A percentile compares a stretch with the other conserved stretches of the same genome.
phyloP scores from a whole-genome alignment of 2,113 vertebrate genomes.

The Scartelaos histophorus region DNA sequence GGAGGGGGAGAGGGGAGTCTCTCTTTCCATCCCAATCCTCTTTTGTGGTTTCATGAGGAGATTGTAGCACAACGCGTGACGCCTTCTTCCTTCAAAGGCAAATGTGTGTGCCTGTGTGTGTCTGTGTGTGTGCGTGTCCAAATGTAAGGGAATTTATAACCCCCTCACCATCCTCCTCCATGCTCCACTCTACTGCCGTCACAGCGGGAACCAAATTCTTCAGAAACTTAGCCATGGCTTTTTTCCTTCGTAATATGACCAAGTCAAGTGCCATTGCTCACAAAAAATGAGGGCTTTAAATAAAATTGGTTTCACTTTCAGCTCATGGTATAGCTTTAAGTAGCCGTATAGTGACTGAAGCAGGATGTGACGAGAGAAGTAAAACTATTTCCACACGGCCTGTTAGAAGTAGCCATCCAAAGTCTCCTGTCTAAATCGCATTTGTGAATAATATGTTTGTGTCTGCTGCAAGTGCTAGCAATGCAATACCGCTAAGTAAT shows the following conservation, averaged over 20 bases:
- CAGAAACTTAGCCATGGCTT: constrained; percentile 20
- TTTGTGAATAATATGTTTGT: constrained; percentile 69
- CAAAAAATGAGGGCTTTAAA: constrained; percentile 15
- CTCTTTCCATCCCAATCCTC: constrained; percentile 51
- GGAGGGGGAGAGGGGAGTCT: constrained; percentile 14
- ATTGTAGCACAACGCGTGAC: constrained; percentile 54
- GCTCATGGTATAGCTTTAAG: constrained; percentile 5
- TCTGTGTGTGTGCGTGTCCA: constrained; percentile 34
- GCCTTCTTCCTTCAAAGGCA: constrained; percentile 46
- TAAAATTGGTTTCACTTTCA: constrained; percentile 27
- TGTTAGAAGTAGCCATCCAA: constrained; percentile 43
- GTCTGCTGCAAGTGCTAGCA: constrained; percentile 69
- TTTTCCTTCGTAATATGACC: constrained; percentile 10
- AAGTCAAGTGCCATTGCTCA: constrained; percentile 7
- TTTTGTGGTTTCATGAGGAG: constrained; percentile 65
- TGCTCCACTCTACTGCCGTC: constrained; percentile 28
- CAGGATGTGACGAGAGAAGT: constrained; percentile 13
- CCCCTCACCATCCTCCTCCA: constrained; percentile 1
- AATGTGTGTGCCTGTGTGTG: constrained; percentile 16
- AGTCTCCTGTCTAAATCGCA: constrained; percentile 54
- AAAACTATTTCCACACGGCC: constrained; percentile 38
- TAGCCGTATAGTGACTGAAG: constrained; percentile 20
- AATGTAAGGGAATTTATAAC: constrained; percentile 37
- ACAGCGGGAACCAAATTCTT: constrained; percentile 8
- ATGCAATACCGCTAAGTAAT: constrained; percentile 73